Evolutionary conservation across 2,113 vertebrate genomes (phyloP).

Genomic region (Peucedramus taeniatus): DNA sequence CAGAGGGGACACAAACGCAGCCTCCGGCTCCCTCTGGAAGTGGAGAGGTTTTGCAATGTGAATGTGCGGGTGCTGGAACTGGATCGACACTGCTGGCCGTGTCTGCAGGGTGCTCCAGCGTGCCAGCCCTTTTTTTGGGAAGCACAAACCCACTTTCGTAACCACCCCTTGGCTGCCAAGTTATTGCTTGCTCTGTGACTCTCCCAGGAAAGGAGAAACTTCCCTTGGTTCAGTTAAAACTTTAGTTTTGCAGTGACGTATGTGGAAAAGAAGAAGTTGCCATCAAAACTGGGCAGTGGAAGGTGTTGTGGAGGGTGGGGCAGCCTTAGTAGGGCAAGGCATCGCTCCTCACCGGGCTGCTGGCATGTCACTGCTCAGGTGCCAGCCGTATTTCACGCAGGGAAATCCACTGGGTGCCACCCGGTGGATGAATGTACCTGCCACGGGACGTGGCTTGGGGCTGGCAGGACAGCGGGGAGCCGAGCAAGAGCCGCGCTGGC

Average conservation of each 20-base stretch:
- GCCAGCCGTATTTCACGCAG: background rate
- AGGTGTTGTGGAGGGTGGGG: background rate
- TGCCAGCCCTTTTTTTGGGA: background rate
- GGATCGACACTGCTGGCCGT: background rate
- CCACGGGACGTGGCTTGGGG: background rate
- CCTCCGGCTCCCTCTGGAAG: background rate
- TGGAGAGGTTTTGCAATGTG: background rate
- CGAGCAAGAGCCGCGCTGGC: background rate
- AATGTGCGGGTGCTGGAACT: background rate
- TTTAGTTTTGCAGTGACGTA: background rate
- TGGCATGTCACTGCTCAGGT: no score
- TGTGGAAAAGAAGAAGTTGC: background rate
- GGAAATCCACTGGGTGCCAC: fast-evolving
- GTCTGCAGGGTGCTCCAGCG: background rate
- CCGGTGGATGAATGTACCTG: background rate
- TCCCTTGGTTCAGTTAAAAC: background rate
- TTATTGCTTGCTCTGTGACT: background rate
- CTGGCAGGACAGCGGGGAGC: background rate
- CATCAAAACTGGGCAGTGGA: background rate
- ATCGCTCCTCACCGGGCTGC: background rate
- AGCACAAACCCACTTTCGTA: background rate
- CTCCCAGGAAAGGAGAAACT: background rate
- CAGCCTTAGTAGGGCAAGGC: background rate
- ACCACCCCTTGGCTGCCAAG: background rate
- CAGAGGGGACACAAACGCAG: background rate